Conservation (phyloP, 2,888 invertebrate genomes). For the Oegoconia quadripuncta region DNA sequence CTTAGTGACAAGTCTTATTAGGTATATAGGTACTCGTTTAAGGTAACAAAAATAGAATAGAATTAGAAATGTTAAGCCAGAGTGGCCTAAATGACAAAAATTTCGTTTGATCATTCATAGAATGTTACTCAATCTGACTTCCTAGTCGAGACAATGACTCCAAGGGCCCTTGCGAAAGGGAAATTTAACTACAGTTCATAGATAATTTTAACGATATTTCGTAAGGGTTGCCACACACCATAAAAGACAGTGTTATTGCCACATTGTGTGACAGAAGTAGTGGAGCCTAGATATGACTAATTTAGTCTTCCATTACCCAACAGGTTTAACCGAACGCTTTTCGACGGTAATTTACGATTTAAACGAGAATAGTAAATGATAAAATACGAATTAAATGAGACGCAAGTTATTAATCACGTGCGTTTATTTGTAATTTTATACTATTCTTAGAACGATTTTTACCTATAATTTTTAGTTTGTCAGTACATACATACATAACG, state of each 20-base stretch:
- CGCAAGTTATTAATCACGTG: not conserved
- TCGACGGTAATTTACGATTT: too few relatives aligned
- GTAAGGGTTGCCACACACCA: slow-evolving; percentile 5
- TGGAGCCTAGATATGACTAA: not conserved
- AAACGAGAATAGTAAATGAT: too few relatives aligned
- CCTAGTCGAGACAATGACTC: slow-evolving; percentile 9
- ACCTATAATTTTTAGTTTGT: too few relatives aligned
- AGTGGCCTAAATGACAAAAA: slow-evolving; percentile 6
- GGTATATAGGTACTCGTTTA: too few relatives aligned
- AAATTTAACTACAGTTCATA: not conserved
- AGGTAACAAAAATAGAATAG: too few relatives aligned
- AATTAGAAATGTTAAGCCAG: not conserved
- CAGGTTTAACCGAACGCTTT: too few relatives aligned
- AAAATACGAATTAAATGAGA: too few relatives aligned
- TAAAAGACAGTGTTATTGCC: slow-evolving; percentile 3
- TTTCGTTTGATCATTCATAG: slow-evolving; percentile 1
- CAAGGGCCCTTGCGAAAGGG: slow-evolving; percentile 12
- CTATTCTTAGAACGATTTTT: too few relatives aligned
- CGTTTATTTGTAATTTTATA: not conserved
- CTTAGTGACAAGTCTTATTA: too few relatives aligned
- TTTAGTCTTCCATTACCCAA: not conserved
- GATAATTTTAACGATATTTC: slow-evolving; percentile 6
- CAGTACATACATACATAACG: too few relatives aligned
- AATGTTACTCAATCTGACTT: slow-evolving; percentile 9
- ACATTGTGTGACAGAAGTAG: not conserved